These are phyloP conservation scores for Lycaena phlaeas DNA, from an alignment of 2,888 invertebrate genomes.

Conservation along the genomic window DNA sequence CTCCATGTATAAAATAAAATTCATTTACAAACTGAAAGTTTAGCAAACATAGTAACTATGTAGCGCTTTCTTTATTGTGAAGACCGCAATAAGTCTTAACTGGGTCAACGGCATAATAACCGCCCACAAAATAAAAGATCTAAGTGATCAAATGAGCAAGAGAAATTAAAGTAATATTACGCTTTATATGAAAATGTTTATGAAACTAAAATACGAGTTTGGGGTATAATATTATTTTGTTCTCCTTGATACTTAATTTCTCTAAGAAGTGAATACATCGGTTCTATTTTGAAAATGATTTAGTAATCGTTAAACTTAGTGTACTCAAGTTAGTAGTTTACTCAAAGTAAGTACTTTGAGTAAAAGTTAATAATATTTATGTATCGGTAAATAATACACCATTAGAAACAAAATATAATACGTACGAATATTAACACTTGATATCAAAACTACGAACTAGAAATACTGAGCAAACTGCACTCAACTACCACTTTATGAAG, in stretches of 20 bases:
- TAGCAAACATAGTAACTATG: not conserved
- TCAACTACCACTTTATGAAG: slow-evolving; percentile 8
- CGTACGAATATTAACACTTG: too few relatives aligned
- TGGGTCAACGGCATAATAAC: slow-evolving; percentile 6
- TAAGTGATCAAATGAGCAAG: slow-evolving; percentile 3
- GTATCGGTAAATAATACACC: too few relatives aligned
- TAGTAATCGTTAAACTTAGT: too few relatives aligned
- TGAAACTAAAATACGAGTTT: not conserved
- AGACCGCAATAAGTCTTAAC: slow-evolving; percentile 6
- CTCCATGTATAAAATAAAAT: not conserved
- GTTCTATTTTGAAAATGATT: too few relatives aligned
- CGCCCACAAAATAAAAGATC: slow-evolving; percentile 6
- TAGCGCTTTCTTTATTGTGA: slow-evolving; percentile 5
- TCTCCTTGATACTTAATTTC: too few relatives aligned
- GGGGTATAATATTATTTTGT: too few relatives aligned
- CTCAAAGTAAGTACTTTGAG: too few relatives aligned
- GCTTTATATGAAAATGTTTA: slow-evolving; percentile 1
- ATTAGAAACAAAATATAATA: too few relatives aligned
- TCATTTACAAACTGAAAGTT: not conserved
- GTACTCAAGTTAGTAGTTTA: too few relatives aligned
- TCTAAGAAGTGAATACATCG: too few relatives aligned
- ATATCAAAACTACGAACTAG: too few relatives aligned
- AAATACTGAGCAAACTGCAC: not conserved
- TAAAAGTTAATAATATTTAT: too few relatives aligned
- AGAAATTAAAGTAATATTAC: not conserved